phyloP scores from a whole-genome alignment of 2,797 vertebrate genomes.

The Hypotaenidia okinawae region DNA sequence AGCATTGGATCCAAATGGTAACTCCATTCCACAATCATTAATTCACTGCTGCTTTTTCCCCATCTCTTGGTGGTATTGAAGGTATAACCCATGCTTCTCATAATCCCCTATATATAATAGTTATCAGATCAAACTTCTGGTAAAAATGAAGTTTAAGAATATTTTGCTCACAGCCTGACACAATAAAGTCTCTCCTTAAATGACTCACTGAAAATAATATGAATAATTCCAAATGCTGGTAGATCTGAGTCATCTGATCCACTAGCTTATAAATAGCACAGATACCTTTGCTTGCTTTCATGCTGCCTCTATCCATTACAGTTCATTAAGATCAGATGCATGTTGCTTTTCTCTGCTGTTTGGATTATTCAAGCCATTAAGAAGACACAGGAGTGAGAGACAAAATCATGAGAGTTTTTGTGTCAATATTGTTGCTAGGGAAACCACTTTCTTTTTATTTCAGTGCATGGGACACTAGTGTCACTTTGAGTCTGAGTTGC shows the following conservation, averaged over 20 bases:
- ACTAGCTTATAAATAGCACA: constrained; percentile 52
- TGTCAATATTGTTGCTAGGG: constrained; percentile 74
- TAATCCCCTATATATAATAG: background rate
- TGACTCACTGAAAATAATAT: constrained; percentile 26
- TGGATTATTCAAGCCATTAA: constrained; percentile 63
- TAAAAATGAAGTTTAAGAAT: constrained; percentile 26
- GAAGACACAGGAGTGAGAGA: constrained; percentile 36
- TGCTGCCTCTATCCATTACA: background rate
- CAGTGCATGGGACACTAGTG: constrained; percentile 66
- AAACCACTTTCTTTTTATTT: constrained; percentile 72
- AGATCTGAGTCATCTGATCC: constrained; percentile 35
- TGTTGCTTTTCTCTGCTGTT: constrained; percentile 70
- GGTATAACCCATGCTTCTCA: background rate
- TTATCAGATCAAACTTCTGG: background rate
- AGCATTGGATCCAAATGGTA: background rate
- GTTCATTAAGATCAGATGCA: constrained; percentile 62
- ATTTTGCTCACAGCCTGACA: constrained; percentile 33
- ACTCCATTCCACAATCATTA: background rate
- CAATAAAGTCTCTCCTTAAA: constrained; percentile 18
- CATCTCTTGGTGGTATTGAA: background rate
- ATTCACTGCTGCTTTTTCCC: background rate
- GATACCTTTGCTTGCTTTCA: constrained; percentile 46
- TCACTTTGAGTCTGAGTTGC: constrained; percentile 44
- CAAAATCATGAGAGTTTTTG: constrained; percentile 71
- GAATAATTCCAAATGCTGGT: constrained; percentile 19